Percentiles rank a stretch among this genome's conserved stretches.
phyloP scores from a whole-genome alignment of 2,888 invertebrate species.

The Athalia cordata region DNA sequence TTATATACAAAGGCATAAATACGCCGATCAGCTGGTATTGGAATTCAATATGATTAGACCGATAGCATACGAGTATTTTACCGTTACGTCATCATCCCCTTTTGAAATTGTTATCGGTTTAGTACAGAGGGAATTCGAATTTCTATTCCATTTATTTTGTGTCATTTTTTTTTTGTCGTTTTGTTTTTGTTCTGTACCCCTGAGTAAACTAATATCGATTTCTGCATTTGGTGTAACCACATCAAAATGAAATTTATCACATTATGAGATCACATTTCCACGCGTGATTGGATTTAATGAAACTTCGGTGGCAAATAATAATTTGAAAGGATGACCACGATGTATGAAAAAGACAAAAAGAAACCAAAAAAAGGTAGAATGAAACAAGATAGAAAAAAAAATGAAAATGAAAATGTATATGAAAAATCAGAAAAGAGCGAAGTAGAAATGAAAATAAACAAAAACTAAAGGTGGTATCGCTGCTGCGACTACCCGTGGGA shows the following conservation, averaged over 20 bases:
- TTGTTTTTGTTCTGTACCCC: background rate
- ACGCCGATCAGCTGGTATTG: no score
- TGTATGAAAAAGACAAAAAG: background rate
- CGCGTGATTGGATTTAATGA: conserved; percentile 37
- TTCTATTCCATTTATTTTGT: background rate
- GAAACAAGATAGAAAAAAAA: background rate
- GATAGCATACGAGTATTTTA: no score
- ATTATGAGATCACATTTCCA: conserved; percentile 31
- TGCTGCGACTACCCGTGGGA: background rate
- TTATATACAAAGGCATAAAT: no score
- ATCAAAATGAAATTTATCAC: conserved; percentile 31
- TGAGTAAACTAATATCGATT: conserved; percentile 10
- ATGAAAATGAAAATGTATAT: conserved; percentile 6
- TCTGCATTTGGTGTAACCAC: background rate
- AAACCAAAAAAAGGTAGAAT: background rate
- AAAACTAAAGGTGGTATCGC: background rate
- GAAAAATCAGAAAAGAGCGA: background rate
- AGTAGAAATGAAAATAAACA: background rate
- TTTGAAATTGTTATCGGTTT: background rate
- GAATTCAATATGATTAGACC: no score
- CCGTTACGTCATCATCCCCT: no score
- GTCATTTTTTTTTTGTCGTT: background rate
- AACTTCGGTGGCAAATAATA: conserved; percentile 35
- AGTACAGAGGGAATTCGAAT: no score
- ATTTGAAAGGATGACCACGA: conserved; percentile 9